Evolutionary conservation across 2,888 invertebrate genomes (phyloP), one percentile per base, ranked within the genome.

Genomic region (Morpho helenor): DNA sequence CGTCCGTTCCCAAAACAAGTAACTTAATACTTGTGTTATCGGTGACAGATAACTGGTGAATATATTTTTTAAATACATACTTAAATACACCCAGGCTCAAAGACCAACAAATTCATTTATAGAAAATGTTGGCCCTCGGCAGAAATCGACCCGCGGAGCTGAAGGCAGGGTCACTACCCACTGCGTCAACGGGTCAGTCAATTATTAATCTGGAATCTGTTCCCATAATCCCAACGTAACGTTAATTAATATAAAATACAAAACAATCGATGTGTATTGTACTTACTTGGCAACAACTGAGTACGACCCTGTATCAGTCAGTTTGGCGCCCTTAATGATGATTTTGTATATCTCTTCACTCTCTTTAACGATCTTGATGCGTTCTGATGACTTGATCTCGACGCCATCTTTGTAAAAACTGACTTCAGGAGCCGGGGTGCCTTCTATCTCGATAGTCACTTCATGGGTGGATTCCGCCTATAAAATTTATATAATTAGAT

Each of bases 361-460:
- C 62, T 95, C 94, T 76, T 96, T 95, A 0, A 91, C 87, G 65
- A 97, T 93, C 66, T 93, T 92, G 10, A 96, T 92, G 52, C 95
- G 92, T 49, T 95, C 95, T 5, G 94, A 94, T 66, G 93, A 92
- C 65, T 93, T 93, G 58, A 98, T 91, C 69, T 94, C 93, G 61
- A 95, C 94, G 22, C 97, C 97, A 70, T 98, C 97, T 74, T 97
- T 97, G 86, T 95, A 97, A 92, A 98, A 96, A 59, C 94, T 93
- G 8, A 97, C 93, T 16, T 94, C 94, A 0, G 98, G 97, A 7
- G 94, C 91, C 0, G 98, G 97, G 2, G 94, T 93, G 46, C 96
- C 97, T 71, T 97, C 96, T 45, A 98, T 93, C 76, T 96, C 95
- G 0, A 97, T 93, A 8, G 94, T 94, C 81, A 98, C 94, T 53